A percentile compares a stretch with the other conserved stretches of the same genome.
phyloP scores from a whole-genome alignment of 2,888 invertebrate genomes.

The Xylocampa areola region DNA sequence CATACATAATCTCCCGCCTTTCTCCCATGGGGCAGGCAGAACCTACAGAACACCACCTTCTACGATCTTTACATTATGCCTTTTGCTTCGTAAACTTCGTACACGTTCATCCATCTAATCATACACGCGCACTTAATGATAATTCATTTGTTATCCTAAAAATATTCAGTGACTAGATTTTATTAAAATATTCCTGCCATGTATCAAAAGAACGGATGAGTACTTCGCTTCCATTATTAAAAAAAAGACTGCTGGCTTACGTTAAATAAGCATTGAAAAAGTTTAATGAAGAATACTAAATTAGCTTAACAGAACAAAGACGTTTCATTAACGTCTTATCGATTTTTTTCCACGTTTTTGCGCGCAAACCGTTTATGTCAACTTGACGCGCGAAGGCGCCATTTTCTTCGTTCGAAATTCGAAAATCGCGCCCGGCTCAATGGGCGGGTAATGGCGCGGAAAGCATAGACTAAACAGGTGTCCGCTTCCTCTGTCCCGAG shows the following conservation, averaged over 20 bases:
- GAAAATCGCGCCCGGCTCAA: conserved; percentile 81
- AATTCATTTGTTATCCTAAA: too few relatives aligned
- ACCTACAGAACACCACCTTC: too few relatives aligned
- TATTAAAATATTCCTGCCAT: too few relatives aligned
- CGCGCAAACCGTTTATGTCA: conserved; percentile 70
- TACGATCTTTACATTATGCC: too few relatives aligned
- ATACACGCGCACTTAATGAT: too few relatives aligned
- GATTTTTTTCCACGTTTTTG: conserved; percentile 63
- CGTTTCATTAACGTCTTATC: conserved; percentile 49
- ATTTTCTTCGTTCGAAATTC: conserved; percentile 80
- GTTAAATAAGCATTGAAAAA: conserved; percentile 32
- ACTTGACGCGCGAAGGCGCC: conserved; percentile 73
- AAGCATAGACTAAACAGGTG: conserved; percentile 85
- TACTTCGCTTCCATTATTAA: conserved; percentile 1
- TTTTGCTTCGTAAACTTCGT: too few relatives aligned
- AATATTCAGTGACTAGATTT: too few relatives aligned
- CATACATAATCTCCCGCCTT: too few relatives aligned
- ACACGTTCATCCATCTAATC: too few relatives aligned
- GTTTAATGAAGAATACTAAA: conserved; percentile 51
- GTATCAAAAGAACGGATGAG: neutral
- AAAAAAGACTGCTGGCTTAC: conserved; percentile 1
- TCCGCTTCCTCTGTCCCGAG: conserved; percentile 60
- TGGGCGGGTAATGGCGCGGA: conserved; percentile 82
- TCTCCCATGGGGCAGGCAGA: too few relatives aligned
- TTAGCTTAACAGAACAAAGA: conserved; percentile 51